phyloP scores from a whole-genome alignment of 2,113 vertebrate species.

The Atlantisia rogersi region DNA sequence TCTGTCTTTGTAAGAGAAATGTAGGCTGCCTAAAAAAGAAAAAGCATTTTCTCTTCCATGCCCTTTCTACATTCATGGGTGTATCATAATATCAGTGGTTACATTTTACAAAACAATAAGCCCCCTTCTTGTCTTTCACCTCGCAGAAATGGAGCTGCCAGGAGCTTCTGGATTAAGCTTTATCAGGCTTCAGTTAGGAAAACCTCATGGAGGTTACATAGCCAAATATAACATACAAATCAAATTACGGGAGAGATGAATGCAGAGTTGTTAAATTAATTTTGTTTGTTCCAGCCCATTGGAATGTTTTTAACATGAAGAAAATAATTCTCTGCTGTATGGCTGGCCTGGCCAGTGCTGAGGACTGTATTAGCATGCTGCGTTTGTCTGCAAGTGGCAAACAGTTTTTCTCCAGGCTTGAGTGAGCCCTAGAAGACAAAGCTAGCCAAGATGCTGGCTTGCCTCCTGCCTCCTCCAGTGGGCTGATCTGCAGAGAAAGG shows the following conservation, averaged over 20 bases:
- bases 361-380: conserved; percentile 16
- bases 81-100: neutral
- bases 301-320: conserved; percentile 65
- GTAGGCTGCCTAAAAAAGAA: neutral
- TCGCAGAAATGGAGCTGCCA: conserved; percentile 18
- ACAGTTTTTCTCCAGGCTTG: conserved; percentile 50
- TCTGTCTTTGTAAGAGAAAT: neutral
- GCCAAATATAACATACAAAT: conserved; percentile 67
- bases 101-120: neutral
- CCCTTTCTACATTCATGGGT: neutral
- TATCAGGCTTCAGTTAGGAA: conserved; percentile 49
- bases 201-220: conserved; percentile 34
- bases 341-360: conserved; percentile 7
- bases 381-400: neutral
- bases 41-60: neutral
- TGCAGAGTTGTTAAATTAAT: conserved; percentile 65
- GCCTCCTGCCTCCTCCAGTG: neutral
- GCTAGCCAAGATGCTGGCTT: neutral
- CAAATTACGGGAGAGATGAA: conserved; percentile 64
- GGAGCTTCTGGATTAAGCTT: conserved; percentile 52
- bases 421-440: conserved; percentile 13
- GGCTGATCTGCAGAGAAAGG: neutral
- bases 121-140: neutral
- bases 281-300: conserved; percentile 66
- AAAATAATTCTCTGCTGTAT: conserved; percentile 44